These are phyloP conservation scores for Heliconius congener DNA, from an alignment of 1,140 invertebrate genomes.

Conservation along the genomic window DNA sequence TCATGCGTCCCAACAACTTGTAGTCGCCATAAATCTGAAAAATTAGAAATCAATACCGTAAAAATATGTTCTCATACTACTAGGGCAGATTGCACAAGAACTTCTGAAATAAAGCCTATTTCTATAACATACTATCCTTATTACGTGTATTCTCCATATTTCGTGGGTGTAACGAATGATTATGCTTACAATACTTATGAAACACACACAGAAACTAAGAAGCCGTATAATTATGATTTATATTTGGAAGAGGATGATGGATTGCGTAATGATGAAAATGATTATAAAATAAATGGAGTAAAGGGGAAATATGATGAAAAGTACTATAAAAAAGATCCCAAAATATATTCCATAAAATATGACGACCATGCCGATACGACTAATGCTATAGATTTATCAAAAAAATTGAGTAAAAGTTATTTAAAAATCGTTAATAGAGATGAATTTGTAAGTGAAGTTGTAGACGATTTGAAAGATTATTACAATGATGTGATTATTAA, in stretches of 20 bases:
- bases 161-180: conserved; percentile 36
- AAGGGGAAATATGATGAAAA: conserved; percentile 23
- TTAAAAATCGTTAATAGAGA: conserved; percentile 39
- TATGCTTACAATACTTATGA: conserved; percentile 32
- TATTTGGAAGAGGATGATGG: conserved; percentile 32
- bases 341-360: conserved; percentile 21
- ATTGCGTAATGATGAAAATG: conserved; percentile 15
- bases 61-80: conserved; percentile 31
- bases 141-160: conserved; percentile 42
- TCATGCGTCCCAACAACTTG: conserved; percentile 40
- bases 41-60: not conserved
- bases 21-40: conserved; percentile 33
- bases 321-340: conserved; percentile 18
- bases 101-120: conserved; percentile 13
- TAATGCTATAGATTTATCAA: conserved; percentile 15
- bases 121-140: conserved; percentile 38
- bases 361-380: not conserved
- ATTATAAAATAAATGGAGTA: conserved; percentile 24
- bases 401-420: conserved; percentile 29
- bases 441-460: conserved; percentile 40
- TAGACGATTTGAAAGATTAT: conserved; percentile 48
- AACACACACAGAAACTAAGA: conserved; percentile 41
- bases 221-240: conserved; percentile 30
- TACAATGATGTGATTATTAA: conserved; percentile 50
- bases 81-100: conserved; percentile 40